Evolutionary conservation across 2,113 vertebrate genomes (phyloP).

Genomic region (Sceloporus tristichus): DNA sequence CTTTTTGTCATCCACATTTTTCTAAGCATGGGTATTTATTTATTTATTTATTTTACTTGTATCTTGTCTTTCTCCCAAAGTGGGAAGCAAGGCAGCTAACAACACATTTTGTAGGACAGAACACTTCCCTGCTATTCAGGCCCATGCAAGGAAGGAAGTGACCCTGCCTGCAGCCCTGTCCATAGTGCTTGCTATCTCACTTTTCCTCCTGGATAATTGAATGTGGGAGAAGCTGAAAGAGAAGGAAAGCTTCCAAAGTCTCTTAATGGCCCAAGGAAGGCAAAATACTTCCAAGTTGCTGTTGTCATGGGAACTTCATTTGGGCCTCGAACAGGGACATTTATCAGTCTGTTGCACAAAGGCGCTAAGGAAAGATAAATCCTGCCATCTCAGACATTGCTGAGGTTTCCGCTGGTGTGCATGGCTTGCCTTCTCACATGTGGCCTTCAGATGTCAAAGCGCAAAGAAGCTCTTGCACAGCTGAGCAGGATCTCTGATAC

Average conservation of each 20-base stretch:
- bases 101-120: background rate
- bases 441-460: background rate
- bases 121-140: background rate
- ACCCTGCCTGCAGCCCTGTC: no score
- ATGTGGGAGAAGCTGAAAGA: background rate
- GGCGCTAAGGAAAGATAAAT: background rate
- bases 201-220: background rate
- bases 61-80: no score
- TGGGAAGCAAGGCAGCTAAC: no score
- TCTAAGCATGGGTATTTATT: no score
- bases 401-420: background rate
- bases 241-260: background rate
- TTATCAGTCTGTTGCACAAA: background rate
- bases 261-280: background rate
- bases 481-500: background rate
- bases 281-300: background rate
- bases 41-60: no score
- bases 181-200: no score
- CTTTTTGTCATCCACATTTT: no score
- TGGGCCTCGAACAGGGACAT: background rate
- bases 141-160: background rate
- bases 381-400: background rate
- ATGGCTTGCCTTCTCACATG: background rate
- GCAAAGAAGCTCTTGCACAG: background rate
- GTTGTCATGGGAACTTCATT: constrained; percentile 6